Percentiles rank a stretch among this genome's conserved stretches.
phyloP scores from a whole-genome alignment of 2,113 vertebrate genomes.

The Nycticebus coucang region DNA sequence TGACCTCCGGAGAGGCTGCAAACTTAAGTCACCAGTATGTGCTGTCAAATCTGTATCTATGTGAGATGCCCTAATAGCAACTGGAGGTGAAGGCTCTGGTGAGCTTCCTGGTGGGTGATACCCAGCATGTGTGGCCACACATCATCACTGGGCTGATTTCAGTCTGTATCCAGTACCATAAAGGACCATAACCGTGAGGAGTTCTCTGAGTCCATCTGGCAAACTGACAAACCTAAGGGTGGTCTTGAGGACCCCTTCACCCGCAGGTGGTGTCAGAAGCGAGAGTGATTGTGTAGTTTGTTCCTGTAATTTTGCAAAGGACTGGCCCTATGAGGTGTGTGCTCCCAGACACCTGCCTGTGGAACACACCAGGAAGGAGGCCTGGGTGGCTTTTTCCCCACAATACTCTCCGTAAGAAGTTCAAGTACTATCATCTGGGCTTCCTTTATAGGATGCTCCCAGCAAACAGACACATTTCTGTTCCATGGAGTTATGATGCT shows the following conservation, averaged over 20 bases:
- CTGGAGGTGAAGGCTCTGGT: not conserved
- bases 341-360: too few relatives aligned
- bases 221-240: not conserved
- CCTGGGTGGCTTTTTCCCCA: rapidly evolving
- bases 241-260: not conserved
- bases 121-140: rapidly evolving
- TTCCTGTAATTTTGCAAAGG: not conserved
- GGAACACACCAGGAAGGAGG: too few relatives aligned
- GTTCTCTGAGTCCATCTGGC: not conserved
- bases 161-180: too few relatives aligned
- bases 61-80: not conserved
- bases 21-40: not conserved
- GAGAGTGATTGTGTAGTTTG: not conserved
- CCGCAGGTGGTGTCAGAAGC: not conserved
- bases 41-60: rapidly evolving
- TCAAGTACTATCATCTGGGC: not conserved
- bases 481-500: rapidly evolving
- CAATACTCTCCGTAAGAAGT: not conserved
- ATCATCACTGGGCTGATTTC: not conserved
- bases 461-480: not conserved
- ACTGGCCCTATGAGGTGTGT: too few relatives aligned
- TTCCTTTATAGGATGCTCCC: not conserved
- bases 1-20: not conserved
- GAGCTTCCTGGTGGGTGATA: not conserved
- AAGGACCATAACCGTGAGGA: not conserved